Percentiles rank a stretch among this genome's conserved stretches.
Evolutionary conservation across 2,888 invertebrate genomes (phyloP).

Genomic region (Sylvicola cinctus): DNA sequence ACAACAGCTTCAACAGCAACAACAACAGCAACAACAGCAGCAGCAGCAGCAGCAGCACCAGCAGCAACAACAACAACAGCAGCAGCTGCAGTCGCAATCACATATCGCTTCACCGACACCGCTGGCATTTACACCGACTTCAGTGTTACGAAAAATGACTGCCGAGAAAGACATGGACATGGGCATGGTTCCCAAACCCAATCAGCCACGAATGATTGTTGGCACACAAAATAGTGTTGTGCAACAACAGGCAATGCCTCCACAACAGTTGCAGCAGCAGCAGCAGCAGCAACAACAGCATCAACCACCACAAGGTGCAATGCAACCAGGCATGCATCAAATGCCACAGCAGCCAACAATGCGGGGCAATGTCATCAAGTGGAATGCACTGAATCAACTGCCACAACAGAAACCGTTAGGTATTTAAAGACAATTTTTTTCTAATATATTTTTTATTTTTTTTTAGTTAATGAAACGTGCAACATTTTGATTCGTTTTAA

Average conservation of each 20-base stretch:
- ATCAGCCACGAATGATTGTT: slow-evolving; percentile 8
- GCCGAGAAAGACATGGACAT: slow-evolving; percentile 59
- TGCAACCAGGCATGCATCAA: slow-evolving; percentile 4
- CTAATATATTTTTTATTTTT: too few species aligned
- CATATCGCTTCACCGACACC: slow-evolving; percentile 53
- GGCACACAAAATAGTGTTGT: slow-evolving; percentile 17
- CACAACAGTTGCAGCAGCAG: slow-evolving; percentile 5
- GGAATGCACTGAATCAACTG: slow-evolving; percentile 7
- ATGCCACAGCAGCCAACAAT: not conserved
- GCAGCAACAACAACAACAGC: slow-evolving; percentile 11
- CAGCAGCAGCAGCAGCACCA: slow-evolving; percentile 6
- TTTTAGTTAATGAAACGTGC: too few species aligned
- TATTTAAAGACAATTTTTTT: too few species aligned
- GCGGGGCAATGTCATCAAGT: slow-evolving; percentile 7
- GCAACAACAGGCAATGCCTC: slow-evolving; percentile 11
- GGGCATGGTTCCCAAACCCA: slow-evolving; percentile 1
- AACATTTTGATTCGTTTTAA: too few species aligned
- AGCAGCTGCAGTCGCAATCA: slow-evolving; percentile 19
- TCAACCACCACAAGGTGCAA: slow-evolving; percentile 7
- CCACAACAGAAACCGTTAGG: not conserved
- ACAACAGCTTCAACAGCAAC: slow-evolving; percentile 6
- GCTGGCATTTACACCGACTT: slow-evolving; percentile 80
- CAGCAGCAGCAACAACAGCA: slow-evolving; percentile 4
- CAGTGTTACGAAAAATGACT: slow-evolving; percentile 85
- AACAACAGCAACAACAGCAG: slow-evolving; percentile 8